Percentiles rank a stretch among this genome's conserved stretches.
Conservation (phyloP, 2,888 invertebrate species). For the Chironomus riparius region DNA sequence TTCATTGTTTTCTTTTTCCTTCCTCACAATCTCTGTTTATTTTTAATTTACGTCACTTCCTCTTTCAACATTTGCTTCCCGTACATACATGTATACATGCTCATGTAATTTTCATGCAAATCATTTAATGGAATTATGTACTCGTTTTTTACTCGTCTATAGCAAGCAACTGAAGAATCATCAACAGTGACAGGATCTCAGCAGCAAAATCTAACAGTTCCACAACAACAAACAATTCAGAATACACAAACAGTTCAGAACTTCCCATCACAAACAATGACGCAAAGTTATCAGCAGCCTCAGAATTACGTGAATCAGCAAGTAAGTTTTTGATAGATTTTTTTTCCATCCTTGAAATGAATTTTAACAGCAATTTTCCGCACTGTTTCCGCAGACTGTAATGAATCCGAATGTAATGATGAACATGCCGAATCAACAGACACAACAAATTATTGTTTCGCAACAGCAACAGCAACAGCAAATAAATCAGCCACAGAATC, state of each 20-base stretch:
- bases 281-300: neutral
- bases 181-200: too few relatives aligned
- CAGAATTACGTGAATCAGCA: neutral
- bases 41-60: too few relatives aligned
- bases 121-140: too few relatives aligned
- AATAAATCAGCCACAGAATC: neutral
- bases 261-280: neutral
- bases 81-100: too few relatives aligned
- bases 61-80: too few relatives aligned
- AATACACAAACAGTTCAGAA: neutral
- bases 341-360: neutral
- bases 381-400: neutral
- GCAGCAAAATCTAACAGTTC: too few relatives aligned
- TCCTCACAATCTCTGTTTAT: too few relatives aligned
- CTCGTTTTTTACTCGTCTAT: too few relatives aligned
- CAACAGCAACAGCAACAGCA: slow-evolving; percentile 2
- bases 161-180: too few relatives aligned
- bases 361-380: neutral
- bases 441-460: neutral
- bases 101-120: too few relatives aligned
- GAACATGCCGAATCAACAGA: neutral
- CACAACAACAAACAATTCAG: too few relatives aligned
- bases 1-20: too few relatives aligned
- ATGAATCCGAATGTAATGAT: neutral
- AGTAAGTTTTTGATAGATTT: neutral